These are phyloP conservation scores for Laothoe populi DNA, from an alignment of 2,888 invertebrate species.

Conservation along the genomic window DNA sequence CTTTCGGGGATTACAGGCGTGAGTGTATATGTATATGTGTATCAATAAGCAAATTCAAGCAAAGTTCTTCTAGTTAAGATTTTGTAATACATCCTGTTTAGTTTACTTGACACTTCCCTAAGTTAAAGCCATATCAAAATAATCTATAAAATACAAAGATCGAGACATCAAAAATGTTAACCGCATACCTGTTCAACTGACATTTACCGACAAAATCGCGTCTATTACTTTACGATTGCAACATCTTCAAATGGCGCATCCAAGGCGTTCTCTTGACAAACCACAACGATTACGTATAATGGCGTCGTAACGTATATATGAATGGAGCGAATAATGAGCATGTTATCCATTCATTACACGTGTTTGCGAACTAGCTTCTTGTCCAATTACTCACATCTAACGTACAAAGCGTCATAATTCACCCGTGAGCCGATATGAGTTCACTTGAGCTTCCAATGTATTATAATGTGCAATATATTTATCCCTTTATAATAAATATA, in stretches of 20 bases:
- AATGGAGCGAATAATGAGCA: constrained; percentile 30
- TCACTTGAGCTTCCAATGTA: constrained; percentile 14
- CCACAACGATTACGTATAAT: constrained; percentile 5
- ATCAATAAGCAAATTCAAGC: no score
- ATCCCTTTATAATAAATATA: background rate
- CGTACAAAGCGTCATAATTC: constrained; percentile 43
- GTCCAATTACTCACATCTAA: constrained; percentile 44
- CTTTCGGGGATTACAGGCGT: no score
- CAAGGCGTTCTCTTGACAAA: background rate
- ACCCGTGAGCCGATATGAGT: constrained; percentile 36
- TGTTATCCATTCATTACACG: constrained; percentile 33
- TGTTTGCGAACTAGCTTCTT: constrained; percentile 36
- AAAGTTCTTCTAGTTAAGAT: no score
- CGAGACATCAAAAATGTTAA: background rate
- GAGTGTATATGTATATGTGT: no score
- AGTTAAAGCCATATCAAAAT: background rate
- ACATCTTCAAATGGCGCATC: constrained; percentile 19
- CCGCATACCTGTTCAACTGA: constrained; percentile 14
- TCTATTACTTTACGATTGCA: constrained; percentile 20
- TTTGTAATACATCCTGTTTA: no score
- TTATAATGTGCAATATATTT: background rate
- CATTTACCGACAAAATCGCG: constrained; percentile 18
- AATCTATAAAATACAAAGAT: background rate
- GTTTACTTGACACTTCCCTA: background rate
- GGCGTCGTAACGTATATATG: constrained; percentile 6